These are phyloP conservation scores for Drosophila nr. fundita DNA, from an alignment of 2,888 invertebrate species.

Conservation along the genomic window DNA sequence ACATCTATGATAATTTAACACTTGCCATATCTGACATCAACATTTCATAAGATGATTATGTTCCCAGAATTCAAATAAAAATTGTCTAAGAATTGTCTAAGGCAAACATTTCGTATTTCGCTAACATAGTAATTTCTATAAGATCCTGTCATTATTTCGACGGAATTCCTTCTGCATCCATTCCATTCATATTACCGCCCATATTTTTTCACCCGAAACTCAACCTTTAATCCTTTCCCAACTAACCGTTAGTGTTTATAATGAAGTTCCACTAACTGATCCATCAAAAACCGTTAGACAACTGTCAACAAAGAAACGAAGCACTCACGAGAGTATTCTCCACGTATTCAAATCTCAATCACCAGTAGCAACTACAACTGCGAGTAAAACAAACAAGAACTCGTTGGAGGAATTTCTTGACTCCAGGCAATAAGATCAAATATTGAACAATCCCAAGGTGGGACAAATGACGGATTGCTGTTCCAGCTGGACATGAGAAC, in stretches of 20 bases:
- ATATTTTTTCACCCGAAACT: slow-evolving; percentile 1
- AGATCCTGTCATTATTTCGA: slow-evolving; percentile 1
- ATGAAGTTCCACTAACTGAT: slow-evolving; percentile 65
- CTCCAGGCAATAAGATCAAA: slow-evolving; percentile 57
- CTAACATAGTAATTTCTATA: neutral
- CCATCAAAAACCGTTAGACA: slow-evolving; percentile 64
- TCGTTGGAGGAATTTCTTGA: slow-evolving; percentile 19
- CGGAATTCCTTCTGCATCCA: neutral
- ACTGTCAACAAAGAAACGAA: slow-evolving; percentile 65
- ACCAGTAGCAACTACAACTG: slow-evolving; percentile 50
- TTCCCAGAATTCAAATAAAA: no score
- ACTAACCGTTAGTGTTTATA: slow-evolving; percentile 26
- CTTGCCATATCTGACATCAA: neutral
- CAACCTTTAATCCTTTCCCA: slow-evolving; percentile 14
- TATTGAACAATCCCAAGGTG: slow-evolving; percentile 71
- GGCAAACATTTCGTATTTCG: neutral
- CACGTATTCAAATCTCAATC: slow-evolving; percentile 43
- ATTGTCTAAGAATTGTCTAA: neutral
- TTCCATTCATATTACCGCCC: neutral
- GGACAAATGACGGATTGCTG: slow-evolving; percentile 65
- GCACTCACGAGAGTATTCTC: slow-evolving; percentile 22
- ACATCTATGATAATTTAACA: neutral
- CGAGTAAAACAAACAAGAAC: slow-evolving; percentile 18
- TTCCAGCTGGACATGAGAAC: slow-evolving; percentile 38
- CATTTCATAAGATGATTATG: no score